Evolutionary conservation across 2,888 invertebrate genomes (phyloP), one percentile per base, ranked within the genome.

Genomic region (Xylota segnis): DNA sequence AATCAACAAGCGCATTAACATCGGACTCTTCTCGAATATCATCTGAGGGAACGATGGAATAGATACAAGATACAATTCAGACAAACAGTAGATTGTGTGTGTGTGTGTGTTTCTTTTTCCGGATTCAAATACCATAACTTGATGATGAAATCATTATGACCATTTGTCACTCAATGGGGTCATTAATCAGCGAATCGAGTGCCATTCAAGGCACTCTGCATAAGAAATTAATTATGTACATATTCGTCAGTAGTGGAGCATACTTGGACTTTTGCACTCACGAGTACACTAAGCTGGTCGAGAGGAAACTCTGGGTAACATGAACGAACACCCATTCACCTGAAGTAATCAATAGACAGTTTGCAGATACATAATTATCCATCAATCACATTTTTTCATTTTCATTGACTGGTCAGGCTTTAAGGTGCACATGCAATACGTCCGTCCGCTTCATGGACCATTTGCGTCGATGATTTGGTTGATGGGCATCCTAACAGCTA

Each of bases 1-100:
- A 79, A 84, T 84, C 79, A 75, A 81, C 79, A 75, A 75, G 70
- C 74, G 50, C 70, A 81, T 84, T 65, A 84, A 70, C 75, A 65
- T 58, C 43, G 70, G 54, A 40, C 68, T 75, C 50, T 32, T 40
- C 45, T 77, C 40, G 10, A 50, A 58, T 37, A 54, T 47, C 70
- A 47, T 37, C 43, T 34, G 18, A 27, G 34, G 45, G 47, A 23
- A 10, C 4, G 56, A 65, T 65, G 32, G 27, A 18, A 45, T 37
- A 58, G 75, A 66, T 66, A 66, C 65, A 12, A 58, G 75, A 66
- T 66, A 66, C 65, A 12, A 56, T 40, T 58, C 27, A 50, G 45
- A 54, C 32, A 54, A 34, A 58, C 10, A 58, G 27, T 14, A 12
- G 16, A 45, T 3, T 52, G 18, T 14, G 23, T 61, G 32, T 58